Base-by-base conservation (phyloP, 2,797 vertebrate species). In the Gallinago solitaria region DNA sequence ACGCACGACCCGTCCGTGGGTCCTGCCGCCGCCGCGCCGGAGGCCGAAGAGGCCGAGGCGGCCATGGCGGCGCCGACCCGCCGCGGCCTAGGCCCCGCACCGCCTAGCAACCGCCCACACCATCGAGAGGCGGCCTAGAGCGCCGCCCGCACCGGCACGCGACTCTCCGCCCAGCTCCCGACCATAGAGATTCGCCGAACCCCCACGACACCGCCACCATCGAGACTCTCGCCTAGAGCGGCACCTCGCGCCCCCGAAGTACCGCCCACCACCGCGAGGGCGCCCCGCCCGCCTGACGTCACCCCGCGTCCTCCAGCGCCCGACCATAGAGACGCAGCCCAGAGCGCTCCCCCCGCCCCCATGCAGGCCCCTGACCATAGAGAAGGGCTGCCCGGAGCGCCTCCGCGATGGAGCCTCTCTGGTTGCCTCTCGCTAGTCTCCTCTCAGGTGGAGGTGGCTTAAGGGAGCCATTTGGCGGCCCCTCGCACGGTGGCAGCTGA, bases 1-100 rank as follows among this genome's bases (percentile, higher is more conserved):
- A 99, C 99, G 32, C 99, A 99, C 60, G 97, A 97, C 84, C 98
- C 98, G 1, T 98, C 95, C 15, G 95, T 93, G 20, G 97, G 95
- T 23, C 98, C 48, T 25, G 35, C 80, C 51, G 47, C 35, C 56
- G 33, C 59, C 60, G 60, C 59, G 35, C 59, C 59, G 35, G 59
- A 60, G 59, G 59, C 56, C 56, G 56, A 59, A 5, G 54, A 77
- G 47, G 91, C 83, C 81, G 92, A 89, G 70, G 94, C 93, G 83
- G 95, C 96, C 96, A 96, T 97, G 90, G 89, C 94, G 92, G 95
- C 91, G 63, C 85, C 76, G 43, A 85, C 92, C 86, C 96, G 93
- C 92, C 73, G 77, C 89, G 90, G 94, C 94, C 95, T 89, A 96
- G 96, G 68, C 95, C 96, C 90, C 70, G 85, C 80, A 67, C 95